Evolutionary conservation across 2,888 invertebrate genomes (phyloP).

Genomic region (Acronicta aceris): DNA sequence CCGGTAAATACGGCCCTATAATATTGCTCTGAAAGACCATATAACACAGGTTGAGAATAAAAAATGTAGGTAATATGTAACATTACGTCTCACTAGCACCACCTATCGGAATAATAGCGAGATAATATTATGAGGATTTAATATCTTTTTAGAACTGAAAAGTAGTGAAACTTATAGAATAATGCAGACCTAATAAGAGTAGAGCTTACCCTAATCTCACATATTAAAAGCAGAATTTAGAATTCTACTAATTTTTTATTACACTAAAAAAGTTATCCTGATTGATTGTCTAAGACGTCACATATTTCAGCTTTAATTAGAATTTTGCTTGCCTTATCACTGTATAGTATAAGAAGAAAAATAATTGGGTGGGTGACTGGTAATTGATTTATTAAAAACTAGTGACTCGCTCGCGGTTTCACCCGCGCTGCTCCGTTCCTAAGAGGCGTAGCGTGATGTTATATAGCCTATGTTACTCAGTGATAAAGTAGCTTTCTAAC

Average conservation of each 20-base stretch:
- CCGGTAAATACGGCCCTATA: neutral
- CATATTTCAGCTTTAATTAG: neutral
- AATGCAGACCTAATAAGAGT: neutral
- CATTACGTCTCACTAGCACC: neutral
- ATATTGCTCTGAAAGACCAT: neutral
- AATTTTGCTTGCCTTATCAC: neutral
- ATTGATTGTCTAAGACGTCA: too few relatives aligned
- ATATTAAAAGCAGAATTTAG: neutral
- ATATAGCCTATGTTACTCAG: too few relatives aligned
- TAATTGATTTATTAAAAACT: too few relatives aligned
- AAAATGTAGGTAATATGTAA: too few relatives aligned
- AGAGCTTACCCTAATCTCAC: neutral
- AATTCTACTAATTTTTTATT: neutral
- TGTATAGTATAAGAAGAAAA: too few relatives aligned
- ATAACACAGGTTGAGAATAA: too few relatives aligned
- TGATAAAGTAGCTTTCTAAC: too few relatives aligned
- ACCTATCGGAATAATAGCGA: neutral
- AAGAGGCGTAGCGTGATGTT: too few relatives aligned
- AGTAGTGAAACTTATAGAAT: neutral
- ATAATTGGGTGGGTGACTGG: too few relatives aligned
- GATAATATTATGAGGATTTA: constrained; percentile 7
- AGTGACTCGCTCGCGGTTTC: too few relatives aligned
- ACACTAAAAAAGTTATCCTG: too few relatives aligned
- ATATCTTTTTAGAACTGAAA: neutral
- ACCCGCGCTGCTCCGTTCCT: too few relatives aligned